Base-by-base conservation (phyloP, 2,113 vertebrate species). In the Theristicus caerulescens region DNA sequence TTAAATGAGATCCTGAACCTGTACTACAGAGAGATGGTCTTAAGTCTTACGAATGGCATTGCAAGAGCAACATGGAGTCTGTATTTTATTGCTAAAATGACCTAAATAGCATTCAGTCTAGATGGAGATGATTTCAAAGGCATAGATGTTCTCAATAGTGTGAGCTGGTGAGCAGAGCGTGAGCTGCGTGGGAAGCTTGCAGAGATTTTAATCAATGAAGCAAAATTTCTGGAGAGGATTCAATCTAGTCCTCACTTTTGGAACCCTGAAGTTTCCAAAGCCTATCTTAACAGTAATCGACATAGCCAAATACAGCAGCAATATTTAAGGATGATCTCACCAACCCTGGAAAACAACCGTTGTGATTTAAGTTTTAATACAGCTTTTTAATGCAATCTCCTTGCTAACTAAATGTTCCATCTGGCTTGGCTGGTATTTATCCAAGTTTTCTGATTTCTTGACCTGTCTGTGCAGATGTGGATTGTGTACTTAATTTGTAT, bases 201-300 rank as follows among this genome's bases (percentile, higher is more conserved):
- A 85, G 74, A 69, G 88, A 82, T 93, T 93, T 93, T 93, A 90
- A 93, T 82, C 90, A 82, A 46, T 8, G 40, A 82, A 92, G 57
- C 52, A 90, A 47, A 92, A 88, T 80, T 93, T 83, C 80, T 94
- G 82, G 79, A 89, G 40, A 76, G 18, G 27, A 92, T 86, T 92
- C 82, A 88, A 71, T 52, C 36, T 64, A 0, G 61, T 77, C 51
- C 64, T 67, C 61, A 36, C 57, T 80, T 72, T 20, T 27, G 82
- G 62, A 71, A 82, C 74, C 47, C 10, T 42, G 77, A 46, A 42
- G 78, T 67, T 93, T 51, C 64, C 46, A 62, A 21, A 76, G 64
- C 47, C 57, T 42, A 0, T 40, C 67, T 82, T 89, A 51, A 9
- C 54, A 66, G 77, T 20, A 22, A 36, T 22, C 95, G 87, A 26